Evolutionary conservation across 2,888 invertebrate genomes (phyloP), one percentile per base, ranked within the genome.

Genomic region (Dasypolia templi): DNA sequence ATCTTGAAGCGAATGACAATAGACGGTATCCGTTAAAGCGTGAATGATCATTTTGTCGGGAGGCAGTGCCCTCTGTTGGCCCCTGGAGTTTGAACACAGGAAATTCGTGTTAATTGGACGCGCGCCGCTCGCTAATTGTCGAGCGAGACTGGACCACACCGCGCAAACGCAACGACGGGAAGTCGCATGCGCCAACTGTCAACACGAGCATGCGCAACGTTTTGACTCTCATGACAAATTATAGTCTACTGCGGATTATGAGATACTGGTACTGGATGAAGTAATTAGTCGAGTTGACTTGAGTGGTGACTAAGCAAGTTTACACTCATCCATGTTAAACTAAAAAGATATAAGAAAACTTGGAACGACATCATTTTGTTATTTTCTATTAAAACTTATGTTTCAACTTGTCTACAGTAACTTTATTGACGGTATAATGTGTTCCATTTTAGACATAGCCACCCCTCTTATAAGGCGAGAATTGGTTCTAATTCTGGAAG

Each of bases 81-180:
- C 90, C 82, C 87, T 87, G 91, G 86, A 88, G 93, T 92, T 91
- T 90, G 91, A 90, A 89, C 93, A 94, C 96, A 95, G 96, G 96
- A 96, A 93, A 95, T 95, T 95, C 91, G 93, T 94, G 95, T 94
- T 96, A 96, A 96, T 95, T 96, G 94, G 88, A 88, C 88, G 86
- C 87, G 90, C 88, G 91, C 89, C 90, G 89, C 86, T 87, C 91
- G 95, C 93, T 96, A 96, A 96, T 96, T 95, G 95, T 92, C 91
- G 85, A 89, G 92, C 92, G 93, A 88, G 91, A 89, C 91, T 89
- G 90, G 94, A 94, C 94, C 92, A 92, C 92, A 92, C 92, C 84
- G 85, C 85, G 75, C 79, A 75, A 68, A 84, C 85, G 75, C 79
- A 75, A 68, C 79, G 89, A 87, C 90, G 91, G 93, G 94, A 94